Evolutionary conservation across 2,888 invertebrate species (phyloP).

Genomic region (Atethmia centrago): DNA sequence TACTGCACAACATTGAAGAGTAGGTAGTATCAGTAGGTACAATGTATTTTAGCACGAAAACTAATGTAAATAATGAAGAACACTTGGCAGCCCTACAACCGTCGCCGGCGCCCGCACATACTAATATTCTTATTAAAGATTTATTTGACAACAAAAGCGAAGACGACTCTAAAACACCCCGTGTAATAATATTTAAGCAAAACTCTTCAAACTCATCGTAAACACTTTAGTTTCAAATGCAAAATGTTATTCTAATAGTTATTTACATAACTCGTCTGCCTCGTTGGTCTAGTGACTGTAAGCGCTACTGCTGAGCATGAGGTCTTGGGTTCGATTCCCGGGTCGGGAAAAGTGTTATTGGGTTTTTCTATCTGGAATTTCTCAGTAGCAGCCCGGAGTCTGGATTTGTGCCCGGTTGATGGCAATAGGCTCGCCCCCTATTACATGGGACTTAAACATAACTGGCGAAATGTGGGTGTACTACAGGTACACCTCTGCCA

Average conservation of each 20-base stretch:
- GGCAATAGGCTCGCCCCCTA: no score
- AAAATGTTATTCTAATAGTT: constrained; percentile 13
- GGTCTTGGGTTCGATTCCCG: no score
- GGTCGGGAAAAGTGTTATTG: no score
- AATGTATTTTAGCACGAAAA: constrained; percentile 7
- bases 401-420: no score
- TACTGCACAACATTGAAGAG: neutral
- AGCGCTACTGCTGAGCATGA: no score
- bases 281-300: no score
- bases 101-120: constrained; percentile 39
- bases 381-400: no score
- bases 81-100: constrained; percentile 49
- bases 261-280: no score
- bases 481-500: no score
- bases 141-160: constrained; percentile 59
- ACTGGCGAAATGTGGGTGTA: no score
- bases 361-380: no score
- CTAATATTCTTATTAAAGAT: constrained; percentile 63
- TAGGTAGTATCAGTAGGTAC: neutral
- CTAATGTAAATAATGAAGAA: constrained; percentile 29
- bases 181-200: constrained; percentile 48
- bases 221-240: constrained; percentile 29
- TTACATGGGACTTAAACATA: no score
- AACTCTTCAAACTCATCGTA: constrained; percentile 44
- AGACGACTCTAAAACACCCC: constrained; percentile 51